These are phyloP conservation scores for Drusus annulatus DNA, from an alignment of 1,140 invertebrate species.

Conservation along the genomic window DNA sequence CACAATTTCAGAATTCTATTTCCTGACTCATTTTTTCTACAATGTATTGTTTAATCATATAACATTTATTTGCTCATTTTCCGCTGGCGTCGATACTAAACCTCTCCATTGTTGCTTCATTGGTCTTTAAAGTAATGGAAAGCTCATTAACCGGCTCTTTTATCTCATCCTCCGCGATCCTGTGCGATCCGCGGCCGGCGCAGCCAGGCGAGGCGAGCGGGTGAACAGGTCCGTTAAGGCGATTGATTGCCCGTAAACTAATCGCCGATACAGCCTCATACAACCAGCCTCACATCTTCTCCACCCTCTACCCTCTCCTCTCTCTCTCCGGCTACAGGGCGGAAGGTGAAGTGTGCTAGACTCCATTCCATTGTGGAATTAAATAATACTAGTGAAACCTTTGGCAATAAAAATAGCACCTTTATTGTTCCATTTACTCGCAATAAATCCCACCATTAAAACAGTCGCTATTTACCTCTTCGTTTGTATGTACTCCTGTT, in stretches of 20 bases:
- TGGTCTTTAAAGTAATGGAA: not conserved
- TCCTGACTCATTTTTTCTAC: no score
- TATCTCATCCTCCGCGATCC: not conserved
- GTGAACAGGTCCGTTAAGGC: not conserved
- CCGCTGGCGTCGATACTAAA: not conserved
- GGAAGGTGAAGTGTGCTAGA: not conserved
- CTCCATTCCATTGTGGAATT: not conserved
- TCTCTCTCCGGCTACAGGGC: no score
- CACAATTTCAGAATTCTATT: no score
- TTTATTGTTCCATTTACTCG: constrained; percentile 9
- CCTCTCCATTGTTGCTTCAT: not conserved
- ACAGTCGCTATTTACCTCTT: not conserved
- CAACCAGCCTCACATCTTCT: no score
- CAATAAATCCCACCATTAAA: constrained; percentile 9
- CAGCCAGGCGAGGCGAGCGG: not conserved
- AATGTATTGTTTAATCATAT: no score
- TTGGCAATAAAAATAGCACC: constrained; percentile 5
- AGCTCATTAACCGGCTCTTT: not conserved
- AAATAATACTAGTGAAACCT: not conserved
- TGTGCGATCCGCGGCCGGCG: not conserved
- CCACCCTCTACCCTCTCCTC: no score
- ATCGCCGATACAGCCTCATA: not conserved
- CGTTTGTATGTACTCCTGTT: not conserved
- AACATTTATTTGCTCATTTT: no score
- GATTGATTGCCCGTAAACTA: not conserved